Percentiles rank a stretch among this genome's conserved stretches.
Conservation (phyloP, 2,888 invertebrate genomes). For the Deilephila porcellus region DNA sequence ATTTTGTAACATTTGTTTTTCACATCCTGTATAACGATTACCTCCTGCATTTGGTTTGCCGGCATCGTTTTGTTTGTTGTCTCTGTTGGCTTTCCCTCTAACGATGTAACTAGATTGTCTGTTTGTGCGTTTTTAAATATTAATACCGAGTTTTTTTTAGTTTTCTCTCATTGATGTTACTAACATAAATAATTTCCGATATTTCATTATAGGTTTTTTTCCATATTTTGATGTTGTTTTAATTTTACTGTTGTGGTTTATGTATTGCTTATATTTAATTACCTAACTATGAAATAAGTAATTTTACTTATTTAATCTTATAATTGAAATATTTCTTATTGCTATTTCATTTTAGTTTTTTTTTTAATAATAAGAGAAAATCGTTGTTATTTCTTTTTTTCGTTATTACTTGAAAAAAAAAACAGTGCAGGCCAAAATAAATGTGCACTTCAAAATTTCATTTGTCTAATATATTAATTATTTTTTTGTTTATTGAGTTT, state of each 20-base stretch:
- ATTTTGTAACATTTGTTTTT: not conserved
- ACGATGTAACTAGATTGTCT: constrained; percentile 18
- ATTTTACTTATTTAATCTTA: no score
- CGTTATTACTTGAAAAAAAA: not conserved
- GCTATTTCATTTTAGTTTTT: no score
- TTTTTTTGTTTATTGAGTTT: no score
- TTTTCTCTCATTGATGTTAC: constrained; percentile 11
- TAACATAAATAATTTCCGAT: not conserved
- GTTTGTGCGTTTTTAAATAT: constrained; percentile 24
- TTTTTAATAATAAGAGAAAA: no score
- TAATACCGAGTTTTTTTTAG: constrained; percentile 16
- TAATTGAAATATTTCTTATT: no score
- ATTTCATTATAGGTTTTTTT: not conserved
- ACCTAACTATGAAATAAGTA: not conserved
- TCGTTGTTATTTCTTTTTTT: not conserved
- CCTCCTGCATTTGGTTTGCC: constrained; percentile 24
- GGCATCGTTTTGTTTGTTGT: constrained; percentile 36
- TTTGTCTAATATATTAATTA: no score
- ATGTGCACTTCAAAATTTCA: no score
- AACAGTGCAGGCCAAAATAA: no score
- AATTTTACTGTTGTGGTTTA: not conserved
- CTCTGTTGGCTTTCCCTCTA: constrained; percentile 43
- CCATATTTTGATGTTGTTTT: not conserved
- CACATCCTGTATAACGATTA: constrained; percentile 10
- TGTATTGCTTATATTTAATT: not conserved